These are phyloP conservation scores for Orycteropus afer DNA, from an alignment of 2,113 vertebrate genomes.

Conservation along the genomic window DNA sequence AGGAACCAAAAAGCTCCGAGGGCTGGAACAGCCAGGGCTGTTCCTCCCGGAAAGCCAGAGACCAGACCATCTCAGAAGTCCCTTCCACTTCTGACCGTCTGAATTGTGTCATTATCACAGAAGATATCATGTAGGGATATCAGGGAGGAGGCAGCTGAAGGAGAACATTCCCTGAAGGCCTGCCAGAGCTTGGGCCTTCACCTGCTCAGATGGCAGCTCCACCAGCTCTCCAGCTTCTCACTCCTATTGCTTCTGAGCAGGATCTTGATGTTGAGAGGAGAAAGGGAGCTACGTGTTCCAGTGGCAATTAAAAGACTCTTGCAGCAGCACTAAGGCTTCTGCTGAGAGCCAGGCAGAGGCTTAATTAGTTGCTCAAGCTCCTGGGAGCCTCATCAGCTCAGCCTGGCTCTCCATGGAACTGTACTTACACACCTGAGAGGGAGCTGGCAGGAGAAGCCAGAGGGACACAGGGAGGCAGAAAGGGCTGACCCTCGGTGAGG, in stretches of 20 bases:
- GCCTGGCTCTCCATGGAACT: background rate
- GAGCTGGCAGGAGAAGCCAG: background rate
- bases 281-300: background rate
- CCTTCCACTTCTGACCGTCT: rapidly evolving
- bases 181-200: rapidly evolving
- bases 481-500: background rate
- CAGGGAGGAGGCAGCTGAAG: background rate
- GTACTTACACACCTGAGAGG: rapidly evolving
- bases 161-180: rapidly evolving
- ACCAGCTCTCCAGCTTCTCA: background rate
- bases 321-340: background rate
- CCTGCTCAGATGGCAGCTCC: background rate
- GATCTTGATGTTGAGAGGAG: background rate
- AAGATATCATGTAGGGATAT: rapidly evolving
- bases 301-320: background rate
- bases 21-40: background rate
- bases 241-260: background rate
- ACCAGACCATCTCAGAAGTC: background rate
- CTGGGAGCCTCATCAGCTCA: background rate
- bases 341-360: background rate
- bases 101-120: background rate
- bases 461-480: background rate
- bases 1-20: background rate
- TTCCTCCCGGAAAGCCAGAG: background rate
- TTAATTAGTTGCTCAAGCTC: background rate